phyloP scores from a whole-genome alignment of 2,113 vertebrate genomes.

The Sisor rabdophorus region DNA sequence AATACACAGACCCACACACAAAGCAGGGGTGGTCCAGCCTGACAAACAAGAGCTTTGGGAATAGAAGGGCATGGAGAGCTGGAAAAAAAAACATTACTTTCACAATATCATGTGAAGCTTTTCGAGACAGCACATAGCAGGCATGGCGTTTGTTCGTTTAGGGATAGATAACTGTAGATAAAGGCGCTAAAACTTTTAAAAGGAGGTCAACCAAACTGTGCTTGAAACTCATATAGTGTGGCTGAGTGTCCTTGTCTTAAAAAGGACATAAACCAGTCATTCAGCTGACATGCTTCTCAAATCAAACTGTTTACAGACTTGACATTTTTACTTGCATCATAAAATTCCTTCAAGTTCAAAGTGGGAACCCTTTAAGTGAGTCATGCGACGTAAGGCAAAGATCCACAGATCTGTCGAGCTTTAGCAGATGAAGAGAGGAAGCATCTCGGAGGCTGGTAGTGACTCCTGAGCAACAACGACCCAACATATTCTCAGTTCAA shows the following conservation, averaged over 20 bases:
- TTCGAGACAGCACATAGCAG: neutral
- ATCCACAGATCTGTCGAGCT: constrained; percentile 50
- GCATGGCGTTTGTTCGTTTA: constrained; percentile 11
- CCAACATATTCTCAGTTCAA: neutral
- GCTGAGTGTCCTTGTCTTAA: constrained; percentile 44
- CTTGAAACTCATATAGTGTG: constrained; percentile 47
- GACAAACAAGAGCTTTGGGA: constrained; percentile 50
- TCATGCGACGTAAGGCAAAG: constrained; percentile 52
- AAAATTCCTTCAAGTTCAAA: constrained; percentile 58
- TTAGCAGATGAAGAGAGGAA: constrained; percentile 46
- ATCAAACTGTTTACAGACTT: constrained; percentile 54
- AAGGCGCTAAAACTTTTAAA: constrained; percentile 46
- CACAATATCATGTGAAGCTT: neutral
- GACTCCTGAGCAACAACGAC: constrained; percentile 26
- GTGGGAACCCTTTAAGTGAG: constrained; percentile 50
- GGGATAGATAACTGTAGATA: constrained; percentile 38
- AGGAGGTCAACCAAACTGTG: constrained; percentile 49
- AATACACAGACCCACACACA: constrained; percentile 58
- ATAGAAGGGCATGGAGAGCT: constrained; percentile 39
- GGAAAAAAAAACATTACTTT: neutral
- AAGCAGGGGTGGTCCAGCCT: constrained; percentile 65
- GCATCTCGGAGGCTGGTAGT: constrained; percentile 55
- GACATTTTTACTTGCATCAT: constrained; percentile 57
- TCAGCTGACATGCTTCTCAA: constrained; percentile 50
- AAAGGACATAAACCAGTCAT: constrained; percentile 50